Conservation (phyloP, 2,797 vertebrate genomes). For the Semaprochilodus insignis region DNA sequence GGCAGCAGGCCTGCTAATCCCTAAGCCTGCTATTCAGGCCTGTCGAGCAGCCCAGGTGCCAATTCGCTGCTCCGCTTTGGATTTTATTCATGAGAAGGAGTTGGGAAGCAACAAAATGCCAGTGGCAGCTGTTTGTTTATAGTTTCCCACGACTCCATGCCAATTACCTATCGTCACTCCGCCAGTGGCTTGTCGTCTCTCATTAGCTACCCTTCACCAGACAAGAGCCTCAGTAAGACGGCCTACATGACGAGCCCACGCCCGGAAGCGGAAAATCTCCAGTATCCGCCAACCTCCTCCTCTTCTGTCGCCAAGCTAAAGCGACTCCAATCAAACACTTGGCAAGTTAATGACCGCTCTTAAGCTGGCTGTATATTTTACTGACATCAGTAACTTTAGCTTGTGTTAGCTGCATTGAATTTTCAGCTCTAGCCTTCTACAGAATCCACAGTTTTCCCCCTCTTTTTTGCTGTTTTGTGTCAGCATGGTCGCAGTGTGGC, state of each 20-base stretch:
- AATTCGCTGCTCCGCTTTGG: conserved; percentile 64
- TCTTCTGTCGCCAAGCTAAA: conserved; percentile 19
- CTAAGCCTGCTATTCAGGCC: conserved; percentile 57
- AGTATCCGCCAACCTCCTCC: conserved; percentile 24
- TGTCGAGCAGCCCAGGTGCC: conserved; percentile 69
- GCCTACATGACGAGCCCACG: conserved; percentile 45
- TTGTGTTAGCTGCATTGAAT: not conserved
- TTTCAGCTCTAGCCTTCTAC: not conserved
- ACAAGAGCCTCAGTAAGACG: conserved; percentile 62
- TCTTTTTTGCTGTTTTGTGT: too few species aligned
- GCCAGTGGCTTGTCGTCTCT: conserved; percentile 80
- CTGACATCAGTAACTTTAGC: not conserved
- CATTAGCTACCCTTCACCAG: conserved; percentile 78
- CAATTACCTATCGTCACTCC: conserved; percentile 78
- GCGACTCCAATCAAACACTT: not conserved
- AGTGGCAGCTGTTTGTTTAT: conserved; percentile 85
- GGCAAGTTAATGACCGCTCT: conserved; percentile 9
- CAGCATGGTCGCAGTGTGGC: too few species aligned
- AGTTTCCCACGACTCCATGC: conserved; percentile 83
- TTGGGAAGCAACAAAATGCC: conserved; percentile 73
- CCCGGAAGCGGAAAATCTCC: conserved; percentile 23
- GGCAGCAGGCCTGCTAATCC: conserved; percentile 70
- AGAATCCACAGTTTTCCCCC: not conserved
- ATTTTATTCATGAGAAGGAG: conserved; percentile 74
- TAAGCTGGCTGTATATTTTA: not conserved